Evolutionary conservation across 2,797 vertebrate species (phyloP).

Genomic region (Cottoperca gobio): DNA sequence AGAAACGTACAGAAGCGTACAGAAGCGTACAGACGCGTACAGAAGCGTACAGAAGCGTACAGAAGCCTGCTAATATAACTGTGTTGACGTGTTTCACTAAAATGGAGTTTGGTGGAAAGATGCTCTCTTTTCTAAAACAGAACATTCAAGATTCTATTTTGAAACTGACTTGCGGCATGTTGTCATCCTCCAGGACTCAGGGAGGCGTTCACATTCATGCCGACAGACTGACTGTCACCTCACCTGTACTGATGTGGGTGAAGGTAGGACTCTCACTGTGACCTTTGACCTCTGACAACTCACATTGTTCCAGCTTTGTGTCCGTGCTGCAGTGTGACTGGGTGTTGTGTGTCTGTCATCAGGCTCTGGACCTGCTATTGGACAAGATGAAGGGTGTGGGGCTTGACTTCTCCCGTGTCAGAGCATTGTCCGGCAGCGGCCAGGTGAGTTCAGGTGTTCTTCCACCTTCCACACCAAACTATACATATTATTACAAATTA

Average conservation of each 20-base stretch:
- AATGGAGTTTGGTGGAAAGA: too few relatives aligned
- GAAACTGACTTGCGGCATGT: too few relatives aligned
- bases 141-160: too few relatives aligned
- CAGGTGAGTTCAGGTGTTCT: conserved; percentile 89
- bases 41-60: too few relatives aligned
- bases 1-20: too few relatives aligned
- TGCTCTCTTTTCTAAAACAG: too few relatives aligned
- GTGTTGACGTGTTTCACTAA: too few relatives aligned
- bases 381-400: conserved; percentile 90
- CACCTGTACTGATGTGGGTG: conserved; percentile 96
- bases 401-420: conserved; percentile 89
- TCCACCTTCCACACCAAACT: not conserved
- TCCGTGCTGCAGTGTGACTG: conserved; percentile 17
- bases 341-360: conserved; percentile 27
- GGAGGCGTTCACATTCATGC: conserved; percentile 90
- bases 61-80: too few relatives aligned
- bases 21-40: too few relatives aligned
- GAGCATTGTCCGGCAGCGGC: conserved; percentile 92
- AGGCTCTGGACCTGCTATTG: conserved; percentile 93
- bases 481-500: not conserved
- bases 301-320: too few relatives aligned
- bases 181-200: conserved; percentile 93
- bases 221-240: conserved; percentile 91
- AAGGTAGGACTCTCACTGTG: conserved; percentile 83
- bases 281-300: conserved; percentile 13